Conservation (phyloP, 23 tunicate species). For the Styela clava region DNA sequence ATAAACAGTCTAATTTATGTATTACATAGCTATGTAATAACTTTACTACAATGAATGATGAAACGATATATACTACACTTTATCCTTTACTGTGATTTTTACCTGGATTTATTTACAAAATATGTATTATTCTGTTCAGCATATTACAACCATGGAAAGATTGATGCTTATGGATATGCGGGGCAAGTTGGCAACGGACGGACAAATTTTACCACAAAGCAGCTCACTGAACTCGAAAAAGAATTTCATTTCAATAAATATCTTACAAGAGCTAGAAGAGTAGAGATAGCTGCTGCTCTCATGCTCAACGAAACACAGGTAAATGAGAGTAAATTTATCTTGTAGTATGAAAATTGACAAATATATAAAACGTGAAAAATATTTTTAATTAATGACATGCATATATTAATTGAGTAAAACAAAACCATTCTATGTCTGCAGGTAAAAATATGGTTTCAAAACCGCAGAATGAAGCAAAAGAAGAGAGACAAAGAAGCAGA, state of each 20-base stretch:
- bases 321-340: not conserved
- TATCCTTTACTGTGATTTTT: no score
- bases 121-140: no score
- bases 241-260: constrained; percentile 98
- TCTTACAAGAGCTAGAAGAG: constrained; percentile 91
- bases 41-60: no score
- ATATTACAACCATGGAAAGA: constrained; percentile 69
- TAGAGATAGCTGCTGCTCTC: constrained; percentile 88
- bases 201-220: constrained; percentile 93
- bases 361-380: no score
- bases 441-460: constrained; percentile 99
- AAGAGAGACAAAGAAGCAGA: constrained; percentile 98
- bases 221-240: constrained; percentile 93
- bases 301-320: constrained; percentile 95
- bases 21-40: no score
- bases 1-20: no score
- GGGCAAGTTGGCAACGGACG: constrained; percentile 60
- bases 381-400: no score
- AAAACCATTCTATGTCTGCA: no score
- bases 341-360: not conserved
- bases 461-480: constrained; percentile 98
- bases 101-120: no score
- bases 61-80: no score
- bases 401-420: no score
- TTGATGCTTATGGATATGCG: constrained; percentile 64